Conservation (phyloP, 2,113 vertebrate species). For the Pomatostomus ruficeps region DNA sequence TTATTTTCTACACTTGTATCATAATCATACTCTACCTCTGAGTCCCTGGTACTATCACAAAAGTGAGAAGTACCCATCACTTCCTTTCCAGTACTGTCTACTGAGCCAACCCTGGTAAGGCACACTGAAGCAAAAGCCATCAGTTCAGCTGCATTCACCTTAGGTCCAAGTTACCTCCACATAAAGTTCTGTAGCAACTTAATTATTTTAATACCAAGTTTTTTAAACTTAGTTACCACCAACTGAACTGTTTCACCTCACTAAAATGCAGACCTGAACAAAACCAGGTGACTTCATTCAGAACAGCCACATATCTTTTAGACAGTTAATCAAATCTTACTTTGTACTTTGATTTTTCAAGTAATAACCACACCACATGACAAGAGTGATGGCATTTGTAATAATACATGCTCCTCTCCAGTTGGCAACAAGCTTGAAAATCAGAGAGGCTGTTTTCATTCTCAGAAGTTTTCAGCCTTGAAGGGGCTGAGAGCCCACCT, state of each 20-base stretch:
- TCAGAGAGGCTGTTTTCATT: not conserved
- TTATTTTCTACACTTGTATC: not conserved
- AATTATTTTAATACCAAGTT: not conserved
- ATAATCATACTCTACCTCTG: constrained; percentile 9
- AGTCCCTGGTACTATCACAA: not conserved
- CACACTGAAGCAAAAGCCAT: not conserved
- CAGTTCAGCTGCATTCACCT: not conserved
- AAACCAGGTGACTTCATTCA: not conserved
- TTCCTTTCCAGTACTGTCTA: not conserved
- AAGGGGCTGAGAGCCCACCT: not conserved
- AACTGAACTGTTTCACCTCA: not conserved
- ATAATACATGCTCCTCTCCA: not conserved
- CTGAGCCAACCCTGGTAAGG: not conserved
- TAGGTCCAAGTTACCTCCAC: not conserved
- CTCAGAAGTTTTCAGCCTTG: not conserved
- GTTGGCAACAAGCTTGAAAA: not conserved
- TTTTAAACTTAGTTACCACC: not conserved
- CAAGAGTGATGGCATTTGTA: not conserved
- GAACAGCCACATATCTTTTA: not conserved
- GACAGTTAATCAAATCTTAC: not conserved
- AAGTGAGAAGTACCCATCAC: not conserved
- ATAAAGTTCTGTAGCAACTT: not conserved
- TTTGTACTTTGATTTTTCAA: not conserved
- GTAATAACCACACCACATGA: not conserved
- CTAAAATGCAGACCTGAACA: not conserved